phyloP scores from a whole-genome alignment of 2,113 vertebrate genomes.

The Talpa occidentalis region DNA sequence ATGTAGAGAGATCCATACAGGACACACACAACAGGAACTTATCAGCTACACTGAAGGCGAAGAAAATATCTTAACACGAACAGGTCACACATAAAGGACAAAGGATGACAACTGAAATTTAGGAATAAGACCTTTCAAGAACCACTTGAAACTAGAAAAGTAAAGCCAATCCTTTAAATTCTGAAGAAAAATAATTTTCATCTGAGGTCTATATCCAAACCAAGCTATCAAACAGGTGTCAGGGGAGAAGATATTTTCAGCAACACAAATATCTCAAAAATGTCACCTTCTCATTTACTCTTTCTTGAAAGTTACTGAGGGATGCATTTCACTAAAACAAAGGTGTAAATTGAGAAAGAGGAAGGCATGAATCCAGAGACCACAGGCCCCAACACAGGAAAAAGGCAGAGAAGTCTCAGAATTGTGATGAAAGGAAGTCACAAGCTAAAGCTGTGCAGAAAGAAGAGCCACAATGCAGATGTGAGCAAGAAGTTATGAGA shows the following conservation, averaged over 20 bases:
- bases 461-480: not conserved
- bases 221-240: not conserved
- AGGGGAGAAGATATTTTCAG: not conserved
- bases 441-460: not conserved
- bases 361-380: not conserved
- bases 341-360: not conserved
- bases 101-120: constrained; percentile 8
- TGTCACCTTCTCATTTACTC: not conserved
- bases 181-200: constrained; percentile 12
- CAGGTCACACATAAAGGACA: not conserved
- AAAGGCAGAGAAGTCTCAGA: not conserved
- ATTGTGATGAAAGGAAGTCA: not conserved
- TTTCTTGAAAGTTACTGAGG: not conserved
- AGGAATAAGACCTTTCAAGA: not conserved
- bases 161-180: not conserved
- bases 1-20: not conserved
- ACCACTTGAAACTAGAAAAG: not conserved
- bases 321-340: constrained; percentile 45
- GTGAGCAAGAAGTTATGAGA: not conserved
- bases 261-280: constrained; percentile 9
- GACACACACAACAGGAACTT: not conserved
- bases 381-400: not conserved
- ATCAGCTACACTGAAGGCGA: not conserved
- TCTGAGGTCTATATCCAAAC: not conserved
- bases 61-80: not conserved